A percentile compares a stretch with the other conserved stretches of the same genome.
Evolutionary conservation across 2,113 vertebrate species (phyloP).

Genomic region (Nesoenas mayeri): DNA sequence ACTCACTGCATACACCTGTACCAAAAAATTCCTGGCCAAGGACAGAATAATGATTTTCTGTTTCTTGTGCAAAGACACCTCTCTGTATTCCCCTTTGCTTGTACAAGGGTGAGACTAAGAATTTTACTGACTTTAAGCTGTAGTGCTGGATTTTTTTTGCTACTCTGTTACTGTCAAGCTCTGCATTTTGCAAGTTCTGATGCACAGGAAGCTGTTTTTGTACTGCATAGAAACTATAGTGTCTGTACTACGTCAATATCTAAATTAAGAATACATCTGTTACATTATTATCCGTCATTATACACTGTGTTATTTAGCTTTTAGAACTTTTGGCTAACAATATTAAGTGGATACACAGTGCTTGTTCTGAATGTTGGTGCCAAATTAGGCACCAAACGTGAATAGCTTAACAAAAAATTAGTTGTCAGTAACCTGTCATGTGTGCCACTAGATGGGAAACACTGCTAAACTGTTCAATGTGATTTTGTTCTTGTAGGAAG

Average conservation of each 20-base stretch:
- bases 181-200: background rate
- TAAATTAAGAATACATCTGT: background rate
- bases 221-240: background rate
- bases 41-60: background rate
- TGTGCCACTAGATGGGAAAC: background rate
- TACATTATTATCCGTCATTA: background rate
- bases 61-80: background rate
- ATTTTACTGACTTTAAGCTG: background rate
- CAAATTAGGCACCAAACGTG: background rate
- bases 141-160: background rate
- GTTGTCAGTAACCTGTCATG: background rate
- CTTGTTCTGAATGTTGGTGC: background rate
- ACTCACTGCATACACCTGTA: background rate
- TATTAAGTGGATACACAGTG: background rate
- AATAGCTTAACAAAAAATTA: background rate
- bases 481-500: slow-evolving; percentile 77
- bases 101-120: background rate
- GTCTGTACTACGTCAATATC: background rate
- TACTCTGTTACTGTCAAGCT: background rate
- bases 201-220: background rate
- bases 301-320: background rate
- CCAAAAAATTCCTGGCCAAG: background rate
- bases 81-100: background rate
- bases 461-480: background rate
- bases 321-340: background rate